Evolutionary conservation across 35 echinoderm and acorn worm species (phyloP).

Genomic region (Diadema setosum): DNA sequence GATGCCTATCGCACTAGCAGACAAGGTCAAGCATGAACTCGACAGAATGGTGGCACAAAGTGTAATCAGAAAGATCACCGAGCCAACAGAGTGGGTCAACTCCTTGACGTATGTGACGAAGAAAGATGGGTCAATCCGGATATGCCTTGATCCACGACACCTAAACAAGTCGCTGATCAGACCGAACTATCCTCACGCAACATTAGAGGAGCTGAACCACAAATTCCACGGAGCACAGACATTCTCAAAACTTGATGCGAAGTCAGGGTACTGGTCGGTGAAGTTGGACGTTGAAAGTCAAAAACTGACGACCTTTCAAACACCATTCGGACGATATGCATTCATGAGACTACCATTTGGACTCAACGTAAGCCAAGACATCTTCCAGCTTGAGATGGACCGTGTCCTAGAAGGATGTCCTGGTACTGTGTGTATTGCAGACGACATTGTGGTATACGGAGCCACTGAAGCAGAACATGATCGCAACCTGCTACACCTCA

Average conservation of each 20-base stretch:
- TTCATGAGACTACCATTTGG: conserved; percentile 21
- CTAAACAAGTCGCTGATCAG: neutral
- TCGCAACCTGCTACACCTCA: conserved; percentile 29
- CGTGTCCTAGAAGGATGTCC: conserved; percentile 16
- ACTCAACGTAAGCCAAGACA: conserved; percentile 34
- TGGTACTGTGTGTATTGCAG: conserved; percentile 39
- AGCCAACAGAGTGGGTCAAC: conserved; percentile 57
- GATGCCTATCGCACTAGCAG: conserved; percentile 1
- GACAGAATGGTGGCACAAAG: neutral
- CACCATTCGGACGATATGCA: conserved; percentile 37
- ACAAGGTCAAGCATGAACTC: conserved; percentile 24
- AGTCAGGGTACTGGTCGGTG: conserved; percentile 7
- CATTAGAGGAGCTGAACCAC: neutral
- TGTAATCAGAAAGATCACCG: conserved; percentile 14
- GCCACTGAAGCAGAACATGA: conserved; percentile 25
- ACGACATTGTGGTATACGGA: conserved; percentile 37
- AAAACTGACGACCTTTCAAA: conserved; percentile 22
- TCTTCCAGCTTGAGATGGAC: conserved; percentile 56
- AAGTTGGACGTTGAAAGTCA: neutral
- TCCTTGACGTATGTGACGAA: conserved; percentile 36
- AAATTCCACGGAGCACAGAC: neutral
- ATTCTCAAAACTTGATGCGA: neutral
- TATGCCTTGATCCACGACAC: conserved; percentile 4
- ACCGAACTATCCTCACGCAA: neutral
- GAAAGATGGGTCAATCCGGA: neutral